Evolutionary conservation across 2,888 invertebrate species (phyloP).

Genomic region (Habroteleia sp.): DNA sequence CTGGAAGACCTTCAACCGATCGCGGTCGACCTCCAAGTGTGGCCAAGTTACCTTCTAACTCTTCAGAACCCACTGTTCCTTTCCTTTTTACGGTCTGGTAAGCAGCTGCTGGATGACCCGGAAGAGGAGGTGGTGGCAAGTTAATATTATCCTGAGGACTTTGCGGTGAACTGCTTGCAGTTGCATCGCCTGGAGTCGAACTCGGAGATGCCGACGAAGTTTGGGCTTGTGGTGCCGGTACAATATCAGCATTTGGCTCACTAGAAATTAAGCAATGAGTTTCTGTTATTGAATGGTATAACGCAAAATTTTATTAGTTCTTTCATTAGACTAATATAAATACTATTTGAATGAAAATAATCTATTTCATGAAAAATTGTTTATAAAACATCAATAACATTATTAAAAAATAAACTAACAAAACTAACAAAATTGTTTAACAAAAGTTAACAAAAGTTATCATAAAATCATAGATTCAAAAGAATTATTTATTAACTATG

Average conservation of each 20-base stretch:
- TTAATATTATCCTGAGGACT: constrained; percentile 85
- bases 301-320: no score
- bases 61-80: constrained; percentile 85
- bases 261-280: constrained; percentile 83
- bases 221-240: constrained; percentile 91
- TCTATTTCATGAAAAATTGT: no score
- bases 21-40: constrained; percentile 93
- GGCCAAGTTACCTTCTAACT: constrained; percentile 89
- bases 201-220: constrained; percentile 86
- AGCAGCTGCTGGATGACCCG: constrained; percentile 89
- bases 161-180: constrained; percentile 83
- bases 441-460: no score
- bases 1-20: constrained; percentile 91
- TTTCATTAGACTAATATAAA: no score
- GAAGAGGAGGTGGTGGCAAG: constrained; percentile 90
- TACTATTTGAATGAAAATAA: no score
- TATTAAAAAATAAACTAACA: no score
- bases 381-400: no score
- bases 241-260: constrained; percentile 90
- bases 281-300: no score
- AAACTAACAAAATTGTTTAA: no score
- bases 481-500: no score
- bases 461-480: no score
- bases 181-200: constrained; percentile 84
- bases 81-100: constrained; percentile 93